Evolutionary conservation across 2,888 invertebrate genomes (phyloP).

Genomic region (Chalcis sispes): DNA sequence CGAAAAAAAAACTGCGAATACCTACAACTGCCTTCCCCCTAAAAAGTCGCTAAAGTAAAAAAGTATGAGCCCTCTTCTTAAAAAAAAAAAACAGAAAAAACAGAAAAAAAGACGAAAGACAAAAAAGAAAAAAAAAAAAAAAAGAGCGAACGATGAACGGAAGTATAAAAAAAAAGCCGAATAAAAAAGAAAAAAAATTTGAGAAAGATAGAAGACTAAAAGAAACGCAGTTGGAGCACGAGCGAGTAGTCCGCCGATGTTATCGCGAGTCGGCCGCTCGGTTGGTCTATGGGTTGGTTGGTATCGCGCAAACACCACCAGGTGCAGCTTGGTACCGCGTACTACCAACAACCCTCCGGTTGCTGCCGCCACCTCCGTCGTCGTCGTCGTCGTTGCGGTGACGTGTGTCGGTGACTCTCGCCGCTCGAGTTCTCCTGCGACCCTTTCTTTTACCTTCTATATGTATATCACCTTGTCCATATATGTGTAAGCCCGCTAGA

Average conservation of each 20-base stretch:
- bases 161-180: neutral
- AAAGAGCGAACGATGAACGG: no score
- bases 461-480: neutral
- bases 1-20: constrained; percentile 19
- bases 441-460: neutral
- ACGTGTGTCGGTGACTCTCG: constrained; percentile 40
- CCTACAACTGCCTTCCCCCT: neutral
- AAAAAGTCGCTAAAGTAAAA: constrained; percentile 8
- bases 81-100: neutral
- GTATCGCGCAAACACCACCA: constrained; percentile 48
- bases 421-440: constrained; percentile 20
- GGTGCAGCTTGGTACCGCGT: constrained; percentile 51
- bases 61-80: neutral
- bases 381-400: neutral
- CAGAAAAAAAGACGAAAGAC: neutral
- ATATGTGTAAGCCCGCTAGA: neutral
- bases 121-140: neutral
- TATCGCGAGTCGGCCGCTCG: constrained; percentile 35
- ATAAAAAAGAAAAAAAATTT: neutral
- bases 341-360: constrained; percentile 10
- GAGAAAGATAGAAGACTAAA: neutral
- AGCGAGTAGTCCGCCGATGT: constrained; percentile 11
- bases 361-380: no score
- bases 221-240: constrained; percentile 31
- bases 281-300: constrained; percentile 18